Conservation (phyloP, 2,797 vertebrate genomes). For the Danio choprae region DNA sequence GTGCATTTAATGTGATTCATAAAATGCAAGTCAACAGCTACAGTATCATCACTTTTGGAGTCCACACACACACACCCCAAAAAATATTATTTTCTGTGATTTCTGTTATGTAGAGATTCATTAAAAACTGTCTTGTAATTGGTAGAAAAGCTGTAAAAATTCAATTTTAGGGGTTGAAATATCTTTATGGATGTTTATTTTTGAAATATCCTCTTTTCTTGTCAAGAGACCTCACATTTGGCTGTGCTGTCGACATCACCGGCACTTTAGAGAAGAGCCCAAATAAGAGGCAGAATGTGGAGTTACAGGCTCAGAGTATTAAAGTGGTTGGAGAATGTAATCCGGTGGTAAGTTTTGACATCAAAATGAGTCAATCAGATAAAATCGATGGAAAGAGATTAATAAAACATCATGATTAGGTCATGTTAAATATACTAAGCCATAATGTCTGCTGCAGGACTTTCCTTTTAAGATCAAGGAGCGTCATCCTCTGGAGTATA, state of each 20-base stretch:
- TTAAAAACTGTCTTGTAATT: background rate
- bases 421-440: background rate
- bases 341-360: conserved; percentile 77
- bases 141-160: background rate
- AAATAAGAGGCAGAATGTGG: conserved; percentile 83
- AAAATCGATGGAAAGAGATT: background rate
- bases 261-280: conserved; percentile 87
- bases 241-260: conserved; percentile 88
- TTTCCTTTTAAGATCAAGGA: conserved; percentile 90
- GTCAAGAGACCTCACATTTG: conserved; percentile 85
- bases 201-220: conserved; percentile 6
- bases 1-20: too few species aligned
- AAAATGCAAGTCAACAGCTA: too few species aligned
- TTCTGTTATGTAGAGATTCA: too few species aligned
- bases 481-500: conserved; percentile 84
- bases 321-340: conserved; percentile 86
- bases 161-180: background rate
- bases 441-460: conserved; percentile 65
- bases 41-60: too few species aligned
- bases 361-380: background rate
- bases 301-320: conserved; percentile 87
- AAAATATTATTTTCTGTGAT: too few species aligned
- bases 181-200: background rate
- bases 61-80: too few species aligned
- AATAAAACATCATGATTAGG: background rate